Conservation (phyloP, 2,113 vertebrate species). For the Sebastes schlegelii region DNA sequence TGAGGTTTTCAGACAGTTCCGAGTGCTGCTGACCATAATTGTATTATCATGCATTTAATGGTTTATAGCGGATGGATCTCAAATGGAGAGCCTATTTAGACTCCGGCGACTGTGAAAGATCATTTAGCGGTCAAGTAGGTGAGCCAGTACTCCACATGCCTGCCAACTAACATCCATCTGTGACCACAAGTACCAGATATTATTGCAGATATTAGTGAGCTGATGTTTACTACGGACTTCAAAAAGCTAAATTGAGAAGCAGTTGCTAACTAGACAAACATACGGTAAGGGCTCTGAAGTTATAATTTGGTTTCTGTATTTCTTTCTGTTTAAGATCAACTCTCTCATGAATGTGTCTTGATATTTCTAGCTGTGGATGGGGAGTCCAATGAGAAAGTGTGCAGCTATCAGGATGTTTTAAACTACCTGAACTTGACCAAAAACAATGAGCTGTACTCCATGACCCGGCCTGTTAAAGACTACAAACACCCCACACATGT, state of each 20-base stretch:
- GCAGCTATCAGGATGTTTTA: slow-evolving; percentile 58
- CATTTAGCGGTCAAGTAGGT: neutral
- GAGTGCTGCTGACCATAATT: neutral
- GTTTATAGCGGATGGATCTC: neutral
- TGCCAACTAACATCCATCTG: neutral
- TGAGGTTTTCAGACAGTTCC: neutral
- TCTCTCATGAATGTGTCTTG: neutral
- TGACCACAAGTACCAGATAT: neutral
- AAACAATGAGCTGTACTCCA: slow-evolving; percentile 38
- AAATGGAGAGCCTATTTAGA: neutral
- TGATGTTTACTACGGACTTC: neutral
- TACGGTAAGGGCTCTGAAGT: no score
- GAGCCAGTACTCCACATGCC: neutral
- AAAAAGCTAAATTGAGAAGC: no score
- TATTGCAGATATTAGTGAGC: neutral
- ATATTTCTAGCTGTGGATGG: slow-evolving; percentile 20
- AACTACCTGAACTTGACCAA: slow-evolving; percentile 63
- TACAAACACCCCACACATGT: slow-evolving; percentile 30
- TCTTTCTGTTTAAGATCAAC: neutral
- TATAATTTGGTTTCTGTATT: no score
- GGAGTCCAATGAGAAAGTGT: slow-evolving; percentile 11
- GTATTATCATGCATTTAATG: neutral
- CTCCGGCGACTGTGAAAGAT: neutral
- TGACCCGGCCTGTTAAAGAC: slow-evolving; percentile 48
- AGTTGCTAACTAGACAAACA: neutral